phyloP scores from a whole-genome alignment of 2,888 invertebrate genomes.

The Cerceris ruficornis region DNA sequence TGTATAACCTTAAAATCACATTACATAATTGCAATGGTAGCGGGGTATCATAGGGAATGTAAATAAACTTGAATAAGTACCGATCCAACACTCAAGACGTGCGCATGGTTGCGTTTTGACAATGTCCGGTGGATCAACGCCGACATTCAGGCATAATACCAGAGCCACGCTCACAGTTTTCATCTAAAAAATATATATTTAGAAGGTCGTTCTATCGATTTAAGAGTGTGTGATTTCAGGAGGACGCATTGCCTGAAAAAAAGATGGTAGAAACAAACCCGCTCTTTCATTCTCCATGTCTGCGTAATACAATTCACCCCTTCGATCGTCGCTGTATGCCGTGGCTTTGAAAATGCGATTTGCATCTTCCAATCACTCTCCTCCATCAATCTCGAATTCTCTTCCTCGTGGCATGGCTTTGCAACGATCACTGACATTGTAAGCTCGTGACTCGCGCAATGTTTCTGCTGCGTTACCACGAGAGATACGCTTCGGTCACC shows the following conservation, averaged over 20 bases:
- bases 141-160: slow-evolving; percentile 98
- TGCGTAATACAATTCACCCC: slow-evolving; percentile 87
- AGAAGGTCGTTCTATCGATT: slow-evolving; percentile 15
- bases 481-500: slow-evolving; percentile 28
- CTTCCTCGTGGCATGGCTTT: slow-evolving; percentile 65
- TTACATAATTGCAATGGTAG: slow-evolving; percentile 66
- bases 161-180: slow-evolving; percentile 99
- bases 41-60: slow-evolving; percentile 32
- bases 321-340: slow-evolving; percentile 89
- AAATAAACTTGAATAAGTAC: slow-evolving; percentile 82
- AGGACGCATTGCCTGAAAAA: slow-evolving; percentile 1
- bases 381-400: slow-evolving; percentile 47
- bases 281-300: slow-evolving; percentile 96
- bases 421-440: slow-evolving; percentile 68
- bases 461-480: slow-evolving; percentile 21
- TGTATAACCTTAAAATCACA: slow-evolving; percentile 66
- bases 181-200: slow-evolving; percentile 86
- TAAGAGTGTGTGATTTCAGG: slow-evolving; percentile 2
- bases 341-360: slow-evolving; percentile 88
- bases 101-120: slow-evolving; percentile 99
- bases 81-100: slow-evolving; percentile 97
- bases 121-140: slow-evolving; percentile 99
- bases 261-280: slow-evolving; percentile 83
- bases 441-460: slow-evolving; percentile 32
- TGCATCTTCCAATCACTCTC: slow-evolving; percentile 87